A percentile compares a stretch with the other conserved stretches of the same genome.
These are phyloP conservation scores for Drosophila niveifrons DNA, from an alignment of 2,888 invertebrate species.

Conservation along the genomic window DNA sequence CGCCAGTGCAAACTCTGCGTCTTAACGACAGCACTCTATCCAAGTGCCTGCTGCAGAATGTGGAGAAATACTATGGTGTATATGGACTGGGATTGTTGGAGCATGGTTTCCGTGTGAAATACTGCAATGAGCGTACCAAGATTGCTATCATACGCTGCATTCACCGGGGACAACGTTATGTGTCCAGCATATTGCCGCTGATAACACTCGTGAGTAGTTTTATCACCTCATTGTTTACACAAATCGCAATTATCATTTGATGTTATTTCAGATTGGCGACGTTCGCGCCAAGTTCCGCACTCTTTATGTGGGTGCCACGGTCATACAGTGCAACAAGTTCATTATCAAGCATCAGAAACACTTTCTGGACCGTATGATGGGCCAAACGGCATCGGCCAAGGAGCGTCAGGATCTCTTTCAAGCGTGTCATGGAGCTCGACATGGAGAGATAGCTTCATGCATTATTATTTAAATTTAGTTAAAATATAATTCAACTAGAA, in stretches of 20 bases:
- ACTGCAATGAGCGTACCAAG: constrained; percentile 91
- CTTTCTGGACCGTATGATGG: constrained; percentile 89
- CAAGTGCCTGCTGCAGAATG: constrained; percentile 87
- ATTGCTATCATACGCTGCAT: constrained; percentile 90
- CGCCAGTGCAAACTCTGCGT: constrained; percentile 82
- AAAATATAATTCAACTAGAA: too few relatives aligned
- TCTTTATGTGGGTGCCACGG: constrained; percentile 91
- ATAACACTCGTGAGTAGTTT: constrained; percentile 86
- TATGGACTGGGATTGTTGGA: constrained; percentile 90
- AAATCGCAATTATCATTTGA: neutral
- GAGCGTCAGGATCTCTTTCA: constrained; percentile 87
- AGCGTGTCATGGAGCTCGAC: constrained; percentile 83
- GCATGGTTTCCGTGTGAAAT: constrained; percentile 91
- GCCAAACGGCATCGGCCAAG: constrained; percentile 87
- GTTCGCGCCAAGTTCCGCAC: constrained; percentile 88
- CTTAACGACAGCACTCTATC: constrained; percentile 85
- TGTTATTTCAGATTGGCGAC: constrained; percentile 86
- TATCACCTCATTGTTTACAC: neutral
- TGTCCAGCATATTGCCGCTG: constrained; percentile 89
- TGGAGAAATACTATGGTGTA: constrained; percentile 91
- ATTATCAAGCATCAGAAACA: constrained; percentile 89
- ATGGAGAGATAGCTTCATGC: constrained; percentile 65
- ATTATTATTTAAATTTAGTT: too few relatives aligned
- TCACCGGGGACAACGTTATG: constrained; percentile 91
- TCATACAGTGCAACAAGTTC: constrained; percentile 92